phyloP scores from a whole-genome alignment of 2,888 invertebrate species.

The Colletes collaris region DNA sequence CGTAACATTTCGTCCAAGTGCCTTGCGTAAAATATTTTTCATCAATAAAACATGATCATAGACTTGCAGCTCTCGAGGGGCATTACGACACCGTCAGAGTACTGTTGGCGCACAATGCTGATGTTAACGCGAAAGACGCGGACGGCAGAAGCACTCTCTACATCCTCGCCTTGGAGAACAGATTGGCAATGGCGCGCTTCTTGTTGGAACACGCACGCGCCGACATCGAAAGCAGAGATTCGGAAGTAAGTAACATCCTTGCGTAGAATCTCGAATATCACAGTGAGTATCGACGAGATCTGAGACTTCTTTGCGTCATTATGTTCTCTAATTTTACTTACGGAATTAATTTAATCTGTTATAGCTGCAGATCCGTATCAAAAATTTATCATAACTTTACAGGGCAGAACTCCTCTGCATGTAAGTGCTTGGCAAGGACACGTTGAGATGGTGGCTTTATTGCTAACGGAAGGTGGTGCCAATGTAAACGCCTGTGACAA shows the following conservation, averaged over 20 bases:
- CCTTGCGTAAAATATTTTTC: neutral
- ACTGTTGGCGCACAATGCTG: conserved; percentile 90
- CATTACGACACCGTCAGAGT: conserved; percentile 91
- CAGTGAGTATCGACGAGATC: neutral
- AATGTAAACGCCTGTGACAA: conserved; percentile 94
- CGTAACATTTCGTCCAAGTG: neutral
- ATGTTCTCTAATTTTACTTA: neutral
- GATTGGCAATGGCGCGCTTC: conserved; percentile 92
- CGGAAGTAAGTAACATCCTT: conserved; percentile 85
- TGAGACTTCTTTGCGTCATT: neutral
- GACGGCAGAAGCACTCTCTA: conserved; percentile 96
- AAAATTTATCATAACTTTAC: conserved; percentile 26
- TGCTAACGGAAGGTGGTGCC: conserved; percentile 92
- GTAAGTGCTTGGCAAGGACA: conserved; percentile 98
- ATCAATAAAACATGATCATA: conserved; percentile 71
- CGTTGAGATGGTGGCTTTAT: conserved; percentile 94
- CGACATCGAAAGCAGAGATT: conserved; percentile 93
- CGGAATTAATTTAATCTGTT: neutral
- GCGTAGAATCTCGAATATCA: neutral
- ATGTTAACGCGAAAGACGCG: conserved; percentile 94
- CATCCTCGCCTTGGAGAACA: conserved; percentile 94
- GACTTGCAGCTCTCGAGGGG: conserved; percentile 92
- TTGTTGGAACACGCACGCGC: conserved; percentile 90
- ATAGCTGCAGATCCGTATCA: neutral
- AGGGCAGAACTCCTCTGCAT: conserved; percentile 94